Evolutionary conservation across 2,113 vertebrate species (phyloP).

Genomic region (Misgurnus anguillicaudatus): DNA sequence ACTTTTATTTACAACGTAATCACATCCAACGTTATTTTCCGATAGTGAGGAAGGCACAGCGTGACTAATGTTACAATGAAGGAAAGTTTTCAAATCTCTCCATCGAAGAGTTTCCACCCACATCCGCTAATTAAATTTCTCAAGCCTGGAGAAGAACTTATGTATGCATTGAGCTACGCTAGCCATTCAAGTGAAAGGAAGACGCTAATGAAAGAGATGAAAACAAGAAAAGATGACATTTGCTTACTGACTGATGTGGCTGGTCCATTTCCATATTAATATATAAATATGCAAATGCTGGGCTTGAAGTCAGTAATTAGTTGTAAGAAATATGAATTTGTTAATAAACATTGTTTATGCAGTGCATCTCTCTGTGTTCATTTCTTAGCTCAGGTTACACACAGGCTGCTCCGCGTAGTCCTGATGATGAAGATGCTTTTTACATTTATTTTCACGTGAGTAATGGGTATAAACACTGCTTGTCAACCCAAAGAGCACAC

Average conservation of each 20-base stretch:
- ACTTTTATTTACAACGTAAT: constrained; percentile 24
- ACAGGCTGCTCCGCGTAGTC: background rate
- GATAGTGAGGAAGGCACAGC: background rate
- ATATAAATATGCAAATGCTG: constrained; percentile 41
- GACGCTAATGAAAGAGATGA: constrained; percentile 32
- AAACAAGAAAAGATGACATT: constrained; percentile 30
- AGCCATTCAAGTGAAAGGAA: constrained; percentile 31
- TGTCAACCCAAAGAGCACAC: background rate
- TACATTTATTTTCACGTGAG: background rate
- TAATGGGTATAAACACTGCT: background rate
- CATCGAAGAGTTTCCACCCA: constrained; percentile 29
- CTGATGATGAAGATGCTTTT: background rate
- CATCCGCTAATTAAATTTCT: constrained; percentile 26
- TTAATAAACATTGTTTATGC: constrained; percentile 29
- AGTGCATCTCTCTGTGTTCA: background rate
- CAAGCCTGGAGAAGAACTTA: constrained; percentile 28
- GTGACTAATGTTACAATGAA: constrained; percentile 14
- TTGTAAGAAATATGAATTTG: constrained; percentile 27
- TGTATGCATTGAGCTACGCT: constrained; percentile 4
- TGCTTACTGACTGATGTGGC: constrained; percentile 33
- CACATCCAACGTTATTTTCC: background rate
- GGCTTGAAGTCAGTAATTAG: constrained; percentile 30
- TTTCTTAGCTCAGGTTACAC: constrained; percentile 15
- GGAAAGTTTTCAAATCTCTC: constrained; percentile 4
- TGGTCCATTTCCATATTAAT: constrained; percentile 29